phyloP scores from a whole-genome alignment of 2,888 invertebrate species.

The Amiota mariae region DNA sequence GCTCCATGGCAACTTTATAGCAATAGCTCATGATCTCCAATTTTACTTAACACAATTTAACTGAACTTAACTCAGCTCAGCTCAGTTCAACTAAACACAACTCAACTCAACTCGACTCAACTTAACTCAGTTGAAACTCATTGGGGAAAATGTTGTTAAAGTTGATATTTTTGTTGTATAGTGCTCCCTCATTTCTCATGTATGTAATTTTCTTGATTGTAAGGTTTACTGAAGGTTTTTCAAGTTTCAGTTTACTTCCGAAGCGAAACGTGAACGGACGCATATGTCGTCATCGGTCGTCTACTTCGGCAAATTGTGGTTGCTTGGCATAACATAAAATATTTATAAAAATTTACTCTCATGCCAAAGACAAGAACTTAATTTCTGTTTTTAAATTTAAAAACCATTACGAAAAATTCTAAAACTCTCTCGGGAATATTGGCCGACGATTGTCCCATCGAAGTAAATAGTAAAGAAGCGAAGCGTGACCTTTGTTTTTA shows the following conservation, averaged over 20 bases:
- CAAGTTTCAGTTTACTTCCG: constrained; percentile 69
- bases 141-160: neutral
- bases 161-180: neutral
- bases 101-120: too few relatives aligned
- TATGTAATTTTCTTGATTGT: constrained; percentile 36
- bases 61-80: neutral
- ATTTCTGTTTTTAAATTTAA: neutral
- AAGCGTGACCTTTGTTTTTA: constrained; percentile 26
- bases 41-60: too few relatives aligned
- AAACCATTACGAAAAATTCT: neutral
- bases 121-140: too few relatives aligned
- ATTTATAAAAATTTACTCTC: too few relatives aligned
- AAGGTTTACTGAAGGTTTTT: constrained; percentile 41
- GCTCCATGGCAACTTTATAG: too few relatives aligned
- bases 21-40: too few relatives aligned
- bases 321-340: neutral
- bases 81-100: neutral
- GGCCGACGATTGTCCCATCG: neutral
- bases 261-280: constrained; percentile 70
- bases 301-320: constrained; percentile 16
- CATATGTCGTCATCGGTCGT: constrained; percentile 39
- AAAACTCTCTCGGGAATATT: neutral
- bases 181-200: too few relatives aligned
- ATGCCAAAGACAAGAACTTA: too few relatives aligned
- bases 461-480: too few relatives aligned